Evolutionary conservation across 2,113 vertebrate species (phyloP), one percentile per base, ranked within the genome.

Genomic region (Anser cygnoides): DNA sequence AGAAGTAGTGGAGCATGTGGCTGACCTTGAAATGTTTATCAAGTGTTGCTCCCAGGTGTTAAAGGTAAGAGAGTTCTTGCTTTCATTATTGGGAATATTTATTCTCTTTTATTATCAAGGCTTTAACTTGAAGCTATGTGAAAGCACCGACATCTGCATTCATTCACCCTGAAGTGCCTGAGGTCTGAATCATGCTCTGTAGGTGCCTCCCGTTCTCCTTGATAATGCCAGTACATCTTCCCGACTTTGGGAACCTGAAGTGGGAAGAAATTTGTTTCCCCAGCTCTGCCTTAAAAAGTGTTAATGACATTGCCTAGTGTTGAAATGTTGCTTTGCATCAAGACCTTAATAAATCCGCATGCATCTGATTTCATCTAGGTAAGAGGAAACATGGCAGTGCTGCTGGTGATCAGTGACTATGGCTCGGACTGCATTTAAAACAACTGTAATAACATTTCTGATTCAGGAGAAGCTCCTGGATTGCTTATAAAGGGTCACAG

Each of bases 1-100:
- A 37, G 99, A 99, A 98, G 99, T 99, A 90, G 97, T 99, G 89
- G 99, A 99, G 92, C 99, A 99, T 97, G 98, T 99, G 96, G 96
- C 96, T 80, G 98, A 99, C 95, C 95, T 99, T 94, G 99, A 99
- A 96, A 98, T 73, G 25, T 99, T 99, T 77, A 97, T 99, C 92
- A 97, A 97, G 96, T 99, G 98, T 98, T 99, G 99, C 96, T 97
- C 91, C 92, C 97, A 95, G 58, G 97, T 99, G 90, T 97, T 99
- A 91, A 99, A 99, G 98, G 99, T 99, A 97, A 97, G 98, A 75
- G 68, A 87, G 67, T 33, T 95, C 84, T 93, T 93, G 84, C 66
- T 95, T 94, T 93, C 62, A 6, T 93, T 93, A 77, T 62, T 81
- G 44, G 41, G 44, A 93, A 43, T 84, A 71, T 71, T 91, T 90